A percentile compares a stretch with the other conserved stretches of the same genome.
Evolutionary conservation across 2,113 vertebrate species (phyloP).

Genomic region (Heloderma charlesbogerti): DNA sequence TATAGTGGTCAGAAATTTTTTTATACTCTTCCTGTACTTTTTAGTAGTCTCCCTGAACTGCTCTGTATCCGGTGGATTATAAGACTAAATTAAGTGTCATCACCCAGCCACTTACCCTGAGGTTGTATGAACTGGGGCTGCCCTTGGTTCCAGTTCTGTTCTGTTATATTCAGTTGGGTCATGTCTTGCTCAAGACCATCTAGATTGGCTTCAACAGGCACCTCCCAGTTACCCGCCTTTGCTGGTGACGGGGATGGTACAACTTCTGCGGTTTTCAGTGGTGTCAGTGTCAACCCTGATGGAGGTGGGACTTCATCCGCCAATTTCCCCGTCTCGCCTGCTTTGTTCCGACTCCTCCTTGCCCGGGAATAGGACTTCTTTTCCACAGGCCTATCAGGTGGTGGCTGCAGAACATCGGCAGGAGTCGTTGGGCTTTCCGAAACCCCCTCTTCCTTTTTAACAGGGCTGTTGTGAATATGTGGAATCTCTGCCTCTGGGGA

Average conservation of each 20-base stretch:
- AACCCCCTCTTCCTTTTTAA: conserved; percentile 71
- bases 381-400: conserved; percentile 87
- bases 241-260: conserved; percentile 63
- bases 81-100: neutral
- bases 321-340: conserved; percentile 89
- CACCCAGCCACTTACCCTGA: conserved; percentile 87
- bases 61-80: neutral
- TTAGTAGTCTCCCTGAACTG: neutral
- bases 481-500: conserved; percentile 71
- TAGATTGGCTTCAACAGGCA: conserved; percentile 72
- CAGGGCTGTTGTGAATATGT: conserved; percentile 57
- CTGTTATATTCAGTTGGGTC: conserved; percentile 85
- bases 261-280: conserved; percentile 66
- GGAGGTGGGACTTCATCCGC: conserved; percentile 80
- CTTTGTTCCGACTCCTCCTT: conserved; percentile 90
- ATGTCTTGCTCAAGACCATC: conserved; percentile 89
- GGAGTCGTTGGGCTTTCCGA: conserved; percentile 66
- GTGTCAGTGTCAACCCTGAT: conserved; percentile 62
- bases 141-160: conserved; percentile 89
- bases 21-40: neutral
- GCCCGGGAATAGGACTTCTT: conserved; percentile 95
- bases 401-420: conserved; percentile 58
- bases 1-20: neutral
- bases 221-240: conserved; percentile 76
- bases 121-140: conserved; percentile 87